A percentile compares a stretch with the other conserved stretches of the same genome.
Evolutionary conservation across 2,888 invertebrate genomes (phyloP).

Genomic region (Sphecodes monilicornis): DNA sequence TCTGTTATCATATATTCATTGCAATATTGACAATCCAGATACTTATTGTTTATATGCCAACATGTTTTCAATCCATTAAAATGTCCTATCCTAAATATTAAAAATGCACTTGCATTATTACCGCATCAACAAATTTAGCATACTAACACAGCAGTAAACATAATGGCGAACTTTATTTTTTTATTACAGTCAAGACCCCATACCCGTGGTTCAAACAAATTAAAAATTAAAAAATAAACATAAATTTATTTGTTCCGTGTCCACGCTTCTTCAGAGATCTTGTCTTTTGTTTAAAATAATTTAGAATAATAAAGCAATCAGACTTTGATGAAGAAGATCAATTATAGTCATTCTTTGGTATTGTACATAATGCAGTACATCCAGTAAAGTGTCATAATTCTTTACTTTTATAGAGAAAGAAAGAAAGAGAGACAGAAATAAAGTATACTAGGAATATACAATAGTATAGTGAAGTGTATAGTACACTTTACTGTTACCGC

Average conservation of each 20-base stretch:
- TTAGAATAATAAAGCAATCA: conserved; percentile 5
- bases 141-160: conserved; percentile 14
- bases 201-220: neutral
- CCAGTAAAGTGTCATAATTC: neutral
- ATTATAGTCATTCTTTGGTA: conserved; percentile 5
- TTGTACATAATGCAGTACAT: neutral
- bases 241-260: neutral
- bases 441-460: neutral
- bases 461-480: neutral
- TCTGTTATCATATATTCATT: conserved; percentile 57
- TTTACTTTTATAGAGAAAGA: neutral
- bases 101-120: conserved; percentile 54
- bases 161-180: conserved; percentile 37
- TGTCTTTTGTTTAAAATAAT: neutral
- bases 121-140: conserved; percentile 40
- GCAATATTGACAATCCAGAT: conserved; percentile 43
- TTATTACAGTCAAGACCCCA: conserved; percentile 26
- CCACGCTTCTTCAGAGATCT: neutral
- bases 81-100: conserved; percentile 45
- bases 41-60: conserved; percentile 46
- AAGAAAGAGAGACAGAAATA: neutral
- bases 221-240: neutral
- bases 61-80: conserved; percentile 40
- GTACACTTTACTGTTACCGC: neutral
- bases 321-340: neutral